Conservation (phyloP, 2,113 vertebrate genomes). For the Sinosuthora webbiana region DNA sequence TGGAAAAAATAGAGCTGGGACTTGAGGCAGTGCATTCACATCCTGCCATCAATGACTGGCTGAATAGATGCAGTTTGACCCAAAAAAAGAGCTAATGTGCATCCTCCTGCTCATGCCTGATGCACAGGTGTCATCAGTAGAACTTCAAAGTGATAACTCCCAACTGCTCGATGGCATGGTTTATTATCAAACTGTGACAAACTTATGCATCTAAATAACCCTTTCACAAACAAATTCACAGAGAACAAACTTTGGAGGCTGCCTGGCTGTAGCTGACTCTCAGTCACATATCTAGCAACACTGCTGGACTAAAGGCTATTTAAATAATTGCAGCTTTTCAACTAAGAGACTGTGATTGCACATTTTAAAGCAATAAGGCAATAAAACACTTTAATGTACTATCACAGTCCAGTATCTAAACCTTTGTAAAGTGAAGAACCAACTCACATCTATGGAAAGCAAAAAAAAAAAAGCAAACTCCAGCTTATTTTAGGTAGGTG, state of each 20-base stretch:
- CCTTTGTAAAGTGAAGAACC: neutral
- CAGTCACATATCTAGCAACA: neutral
- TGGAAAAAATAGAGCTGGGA: neutral
- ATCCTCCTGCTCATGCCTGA: neutral
- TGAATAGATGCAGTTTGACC: neutral
- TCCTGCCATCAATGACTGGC: neutral
- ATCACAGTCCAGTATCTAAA: neutral
- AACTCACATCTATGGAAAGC: rapidly evolving
- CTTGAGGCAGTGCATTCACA: neutral
- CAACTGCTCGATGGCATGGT: neutral
- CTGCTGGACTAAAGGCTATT: neutral
- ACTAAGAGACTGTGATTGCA: neutral
- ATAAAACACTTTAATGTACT: neutral
- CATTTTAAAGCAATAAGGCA: neutral
- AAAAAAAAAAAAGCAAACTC: neutral
- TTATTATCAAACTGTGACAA: neutral
- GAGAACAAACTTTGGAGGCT: neutral
- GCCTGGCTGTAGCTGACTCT: neutral
- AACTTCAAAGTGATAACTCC: neutral
- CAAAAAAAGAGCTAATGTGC: neutral
- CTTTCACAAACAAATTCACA: neutral
- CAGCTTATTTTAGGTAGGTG: neutral
- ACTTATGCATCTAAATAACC: neutral
- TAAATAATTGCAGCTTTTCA: neutral
- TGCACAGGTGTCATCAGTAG: rapidly evolving